Base-by-base conservation (phyloP, 2,888 invertebrate genomes). In the Drosophila mettleri region DNA sequence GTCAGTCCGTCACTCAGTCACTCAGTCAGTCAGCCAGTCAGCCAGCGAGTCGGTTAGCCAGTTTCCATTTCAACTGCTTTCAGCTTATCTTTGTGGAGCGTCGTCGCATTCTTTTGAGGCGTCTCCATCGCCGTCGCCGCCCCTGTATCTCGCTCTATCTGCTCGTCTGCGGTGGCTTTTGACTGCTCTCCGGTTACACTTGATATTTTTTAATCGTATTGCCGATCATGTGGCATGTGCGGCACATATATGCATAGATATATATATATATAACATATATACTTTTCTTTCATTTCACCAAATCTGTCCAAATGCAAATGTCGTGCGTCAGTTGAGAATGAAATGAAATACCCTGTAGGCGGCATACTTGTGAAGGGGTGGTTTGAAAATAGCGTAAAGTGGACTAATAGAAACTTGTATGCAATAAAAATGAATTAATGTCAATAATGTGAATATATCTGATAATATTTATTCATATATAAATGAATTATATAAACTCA, bases 141-240 rank as follows among this genome's bases (percentile, higher is more conserved):
- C 33, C 8, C 38, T 8, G n/a, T 52, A 24, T 7, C 45, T 10
- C 16, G 10, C 12, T 16, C 45, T 27, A 27, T 45, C 45, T 45
- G 16, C 39, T 29, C 33, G 18, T 14, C 60, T 61, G 43, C 48
- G 60, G 43, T 45, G 43, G 43, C 43, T 45, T 41, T 45, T 45
- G 43, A 45, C 43, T 61, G 43, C 48, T 62, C 80, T 74, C 74
- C 62, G 78, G 65, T 74, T 71, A 71, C 71, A 81, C 74, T 81
- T 85, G 86, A 85, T 85, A 85, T 83, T 85, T 83, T 83, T 83
- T 83, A 87, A 83, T 83, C 82, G 77, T 76, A 69, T 84, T 87
- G 85, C 76, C 57, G 85, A 82, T 85, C 87, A 74, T 66, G 58
- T 61, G 74, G 78, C 80, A 70, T 86, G 78, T 75, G 80, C 60